Evolutionary conservation across 2,113 vertebrate species (phyloP).

Genomic region (Arothron firmamentum): DNA sequence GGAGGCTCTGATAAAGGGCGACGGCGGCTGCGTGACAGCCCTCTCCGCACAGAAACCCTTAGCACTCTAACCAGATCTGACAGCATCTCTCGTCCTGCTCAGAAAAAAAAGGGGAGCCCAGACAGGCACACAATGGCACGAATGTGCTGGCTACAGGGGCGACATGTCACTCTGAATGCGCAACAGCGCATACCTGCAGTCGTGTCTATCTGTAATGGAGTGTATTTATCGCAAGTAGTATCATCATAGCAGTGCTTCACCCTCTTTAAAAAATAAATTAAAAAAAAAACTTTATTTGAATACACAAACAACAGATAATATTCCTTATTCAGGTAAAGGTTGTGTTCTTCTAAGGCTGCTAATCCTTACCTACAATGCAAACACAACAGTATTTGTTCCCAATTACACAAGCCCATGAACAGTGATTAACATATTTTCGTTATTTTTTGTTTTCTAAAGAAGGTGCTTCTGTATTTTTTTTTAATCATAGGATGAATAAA

Average conservation of each 20-base stretch:
- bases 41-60: slow-evolving; percentile 13
- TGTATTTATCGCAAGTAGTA: too few relatives aligned
- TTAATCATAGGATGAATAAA: slow-evolving; percentile 53
- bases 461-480: slow-evolving; percentile 43
- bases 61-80: slow-evolving; percentile 18
- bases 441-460: slow-evolving; percentile 34
- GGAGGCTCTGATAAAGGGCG: slow-evolving; percentile 35
- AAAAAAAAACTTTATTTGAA: too few relatives aligned
- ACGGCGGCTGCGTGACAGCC: slow-evolving; percentile 15
- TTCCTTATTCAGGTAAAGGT: slow-evolving; percentile 50
- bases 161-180: too few relatives aligned
- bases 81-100: slow-evolving; percentile 19
- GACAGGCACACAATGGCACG: slow-evolving; percentile 13
- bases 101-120: slow-evolving; percentile 16
- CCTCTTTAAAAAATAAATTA: too few relatives aligned
- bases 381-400: slow-evolving; percentile 39
- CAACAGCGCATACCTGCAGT: too few relatives aligned
- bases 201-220: too few relatives aligned
- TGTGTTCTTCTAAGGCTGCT: slow-evolving; percentile 43
- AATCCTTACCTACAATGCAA: slow-evolving; percentile 43
- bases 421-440: slow-evolving; percentile 41
- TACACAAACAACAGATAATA: slow-evolving; percentile 39
- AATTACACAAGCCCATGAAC: slow-evolving; percentile 47
- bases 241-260: too few relatives aligned
- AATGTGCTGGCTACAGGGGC: neutral